Base-by-base conservation (phyloP, 2,888 invertebrate genomes). In the Drosophila cracens region DNA sequence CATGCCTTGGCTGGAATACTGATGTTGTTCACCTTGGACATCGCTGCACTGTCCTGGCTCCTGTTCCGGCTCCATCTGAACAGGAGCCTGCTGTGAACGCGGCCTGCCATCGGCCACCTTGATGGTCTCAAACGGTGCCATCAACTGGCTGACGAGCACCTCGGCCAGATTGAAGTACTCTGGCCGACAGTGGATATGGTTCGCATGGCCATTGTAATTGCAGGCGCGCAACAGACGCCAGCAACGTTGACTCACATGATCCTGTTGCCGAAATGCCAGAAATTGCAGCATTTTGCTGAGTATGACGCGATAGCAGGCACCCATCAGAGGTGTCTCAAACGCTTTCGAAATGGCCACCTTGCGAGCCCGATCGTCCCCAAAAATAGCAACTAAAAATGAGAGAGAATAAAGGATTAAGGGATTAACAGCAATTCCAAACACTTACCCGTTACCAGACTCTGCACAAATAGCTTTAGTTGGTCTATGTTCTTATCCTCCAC, bases 161-260 rank as follows among this genome's bases (percentile, higher is more conserved):
- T 93, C 93, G 1, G 93, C 89, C 34, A 93, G 74, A 72, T 93
- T 89, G 52, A 92, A 93, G 51, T 92, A 91, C 60, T 93, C 92
- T 43, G 86, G 83, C 2, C 92, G 86, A n/a, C 91, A 91, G 16
- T 86, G 84, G 10, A 84, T 87, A 66, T 92, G 90, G 29, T 91
- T 90, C 5, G 92, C 86, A 31, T 83, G 82, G 0, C 87, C 75
- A 80, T 93, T 93, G n/a, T 79, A 86, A 8, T 90, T 87, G 16
- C 93, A 84, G 18, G 93, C 92, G 11, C 91, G 88, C 8, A 93
- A 74, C 25, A 93, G 71, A 2, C 88, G 87, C 91, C 93, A 92
- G 59, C 92, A 92, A 4, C 93, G 91, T 34, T 84, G 76, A 21
- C 92, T 91, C 0, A 91, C 76, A 13, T 87, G 74, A 48, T 91